A percentile compares a stretch with the other conserved stretches of the same genome.
Evolutionary conservation across 2,797 vertebrate species (phyloP).

Genomic region (Siniperca undulata): DNA sequence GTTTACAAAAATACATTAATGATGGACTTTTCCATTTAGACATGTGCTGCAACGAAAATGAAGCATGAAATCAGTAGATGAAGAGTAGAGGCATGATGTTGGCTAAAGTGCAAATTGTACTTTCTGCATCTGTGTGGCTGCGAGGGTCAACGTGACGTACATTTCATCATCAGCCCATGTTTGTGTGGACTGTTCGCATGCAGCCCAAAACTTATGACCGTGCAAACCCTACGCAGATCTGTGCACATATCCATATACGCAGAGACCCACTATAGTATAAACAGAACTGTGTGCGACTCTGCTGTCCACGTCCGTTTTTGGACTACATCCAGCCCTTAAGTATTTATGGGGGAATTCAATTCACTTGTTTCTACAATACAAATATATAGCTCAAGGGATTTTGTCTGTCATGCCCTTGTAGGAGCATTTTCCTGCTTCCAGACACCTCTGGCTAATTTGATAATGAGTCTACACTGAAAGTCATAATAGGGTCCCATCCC

Average conservation of each 20-base stretch:
- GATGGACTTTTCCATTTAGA: too few species aligned
- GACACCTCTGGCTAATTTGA: constrained; percentile 35
- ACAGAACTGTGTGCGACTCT: not conserved
- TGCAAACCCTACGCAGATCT: not conserved
- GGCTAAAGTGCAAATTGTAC: not conserved
- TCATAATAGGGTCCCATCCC: constrained; percentile 26
- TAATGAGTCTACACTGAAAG: constrained; percentile 45
- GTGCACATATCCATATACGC: not conserved
- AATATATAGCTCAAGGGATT: constrained; percentile 15
- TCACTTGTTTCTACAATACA: not conserved
- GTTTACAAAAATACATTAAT: too few species aligned
- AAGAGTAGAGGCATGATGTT: not conserved
- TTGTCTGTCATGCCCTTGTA: constrained; percentile 1
- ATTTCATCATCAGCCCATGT: not conserved
- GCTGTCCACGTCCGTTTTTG: not conserved
- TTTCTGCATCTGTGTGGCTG: not conserved
- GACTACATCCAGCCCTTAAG: not conserved
- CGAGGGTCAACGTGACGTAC: too few species aligned
- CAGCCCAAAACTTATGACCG: not conserved
- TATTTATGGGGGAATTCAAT: not conserved
- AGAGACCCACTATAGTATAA: not conserved
- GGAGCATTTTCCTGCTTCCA: constrained; percentile 7
- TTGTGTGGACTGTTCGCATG: not conserved
- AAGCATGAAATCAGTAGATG: not conserved
- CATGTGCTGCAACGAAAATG: too few species aligned